Percentiles rank a stretch among this genome's conserved stretches.
These are phyloP conservation scores for Alentia gelatinosa DNA, from an alignment of 2,888 invertebrate species.

Conservation along the genomic window DNA sequence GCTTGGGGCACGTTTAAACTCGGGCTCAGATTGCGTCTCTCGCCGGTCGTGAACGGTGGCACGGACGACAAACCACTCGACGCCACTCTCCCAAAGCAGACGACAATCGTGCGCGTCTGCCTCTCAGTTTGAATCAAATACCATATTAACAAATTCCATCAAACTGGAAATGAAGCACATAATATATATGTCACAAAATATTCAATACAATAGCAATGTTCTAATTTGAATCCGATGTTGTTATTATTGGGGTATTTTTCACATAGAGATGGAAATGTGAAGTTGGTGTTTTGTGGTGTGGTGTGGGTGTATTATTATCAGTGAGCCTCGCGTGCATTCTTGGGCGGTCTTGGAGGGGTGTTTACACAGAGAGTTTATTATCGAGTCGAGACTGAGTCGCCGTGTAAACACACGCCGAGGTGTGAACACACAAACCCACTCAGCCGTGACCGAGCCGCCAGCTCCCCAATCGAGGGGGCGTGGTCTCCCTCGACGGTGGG, in stretches of 20 bases:
- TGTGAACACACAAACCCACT: constrained; percentile 48
- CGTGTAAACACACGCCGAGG: constrained; percentile 26
- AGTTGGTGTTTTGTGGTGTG: no score
- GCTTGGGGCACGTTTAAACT: background rate
- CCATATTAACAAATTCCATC: background rate
- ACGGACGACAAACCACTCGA: constrained; percentile 30
- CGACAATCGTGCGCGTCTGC: background rate
- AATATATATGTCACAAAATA: no score
- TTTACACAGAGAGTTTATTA: constrained; percentile 20
- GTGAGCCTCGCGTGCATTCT: background rate
- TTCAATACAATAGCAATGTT: background rate
- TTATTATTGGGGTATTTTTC: background rate
- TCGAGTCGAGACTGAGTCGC: background rate
- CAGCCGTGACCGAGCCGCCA: background rate
- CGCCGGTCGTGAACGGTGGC: background rate
- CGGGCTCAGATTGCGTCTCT: background rate
- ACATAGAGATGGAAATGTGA: background rate
- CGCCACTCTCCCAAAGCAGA: background rate
- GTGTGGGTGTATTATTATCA: no score
- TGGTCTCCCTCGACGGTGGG: background rate
- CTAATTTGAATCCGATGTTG: background rate
- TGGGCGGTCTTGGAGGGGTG: background rate
- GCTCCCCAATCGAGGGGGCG: background rate
- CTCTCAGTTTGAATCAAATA: background rate
- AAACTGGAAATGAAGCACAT: no score